Evolutionary conservation across 2,113 vertebrate genomes (phyloP).

Genomic region (Crotalus viridis): DNA sequence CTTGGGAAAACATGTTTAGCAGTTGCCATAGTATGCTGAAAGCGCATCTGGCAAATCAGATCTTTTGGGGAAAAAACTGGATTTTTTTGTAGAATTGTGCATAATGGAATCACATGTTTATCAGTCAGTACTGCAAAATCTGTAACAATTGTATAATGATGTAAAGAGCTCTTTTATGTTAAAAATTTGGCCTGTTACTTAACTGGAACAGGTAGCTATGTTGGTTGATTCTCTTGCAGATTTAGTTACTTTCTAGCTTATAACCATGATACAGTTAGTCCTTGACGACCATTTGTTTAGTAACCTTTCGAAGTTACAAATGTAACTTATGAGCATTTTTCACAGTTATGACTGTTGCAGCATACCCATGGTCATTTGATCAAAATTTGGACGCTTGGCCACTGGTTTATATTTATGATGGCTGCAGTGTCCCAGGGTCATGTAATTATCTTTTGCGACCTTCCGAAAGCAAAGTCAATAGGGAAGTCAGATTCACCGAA

Average conservation of each 20-base stretch:
- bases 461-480: neutral
- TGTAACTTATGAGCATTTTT: neutral
- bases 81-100: neutral
- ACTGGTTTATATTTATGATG: neutral
- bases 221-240: neutral
- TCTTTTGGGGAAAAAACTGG: neutral
- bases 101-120: neutral
- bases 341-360: neutral
- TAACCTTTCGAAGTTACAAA: neutral
- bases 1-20: neutral
- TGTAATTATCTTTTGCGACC: neutral
- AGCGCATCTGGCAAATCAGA: neutral
- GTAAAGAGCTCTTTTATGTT: neutral
- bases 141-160: neutral
- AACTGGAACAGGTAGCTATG: neutral
- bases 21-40: neutral
- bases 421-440: neutral
- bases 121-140: neutral
- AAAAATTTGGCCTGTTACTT: neutral
- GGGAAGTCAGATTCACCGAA: neutral
- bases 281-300: neutral
- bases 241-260: neutral
- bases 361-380: neutral
- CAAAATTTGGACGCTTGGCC: neutral
- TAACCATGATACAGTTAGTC: neutral